phyloP scores from a whole-genome alignment of 2,888 invertebrate species.

The Acrocyrtus sp. region DNA sequence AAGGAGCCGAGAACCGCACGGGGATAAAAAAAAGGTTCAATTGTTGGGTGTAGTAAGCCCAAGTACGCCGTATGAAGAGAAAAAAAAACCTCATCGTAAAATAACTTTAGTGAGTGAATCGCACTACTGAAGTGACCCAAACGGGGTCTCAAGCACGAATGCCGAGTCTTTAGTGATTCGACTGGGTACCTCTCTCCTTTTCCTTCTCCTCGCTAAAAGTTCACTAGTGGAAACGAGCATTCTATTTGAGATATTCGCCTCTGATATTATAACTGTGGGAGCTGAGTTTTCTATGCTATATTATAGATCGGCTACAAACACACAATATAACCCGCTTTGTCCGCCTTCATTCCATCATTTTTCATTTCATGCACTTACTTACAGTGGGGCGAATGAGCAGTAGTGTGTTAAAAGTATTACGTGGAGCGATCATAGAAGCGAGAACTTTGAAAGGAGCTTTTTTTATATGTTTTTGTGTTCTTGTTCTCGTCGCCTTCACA shows the following conservation, averaged over 20 bases:
- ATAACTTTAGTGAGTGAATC: too few relatives aligned
- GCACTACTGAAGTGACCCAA: conserved; percentile 13
- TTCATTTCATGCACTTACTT: background rate
- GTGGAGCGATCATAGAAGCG: too few relatives aligned
- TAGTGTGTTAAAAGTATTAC: background rate
- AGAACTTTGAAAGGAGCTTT: too few relatives aligned
- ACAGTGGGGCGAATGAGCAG: background rate
- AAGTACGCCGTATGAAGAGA: too few relatives aligned
- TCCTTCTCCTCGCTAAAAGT: background rate
- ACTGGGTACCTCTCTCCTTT: conserved; percentile 8
- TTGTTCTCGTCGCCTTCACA: background rate
- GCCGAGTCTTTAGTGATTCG: conserved; percentile 7
- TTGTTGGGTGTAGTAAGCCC: background rate
- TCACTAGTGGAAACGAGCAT: background rate
- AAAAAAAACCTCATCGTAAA: too few relatives aligned
- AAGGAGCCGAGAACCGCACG: background rate
- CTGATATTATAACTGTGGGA: too few relatives aligned
- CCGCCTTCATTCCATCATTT: background rate
- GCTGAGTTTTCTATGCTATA: too few relatives aligned
- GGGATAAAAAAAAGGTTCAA: background rate
- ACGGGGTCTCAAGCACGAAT: conserved; percentile 32
- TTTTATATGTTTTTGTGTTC: too few relatives aligned
- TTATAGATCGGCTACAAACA: background rate
- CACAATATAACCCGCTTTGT: background rate
- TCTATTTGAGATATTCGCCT: background rate